Evolutionary conservation across 2,888 invertebrate genomes (phyloP), one percentile per base, ranked within the genome.

Genomic region (Meghimatium bilineatum): DNA sequence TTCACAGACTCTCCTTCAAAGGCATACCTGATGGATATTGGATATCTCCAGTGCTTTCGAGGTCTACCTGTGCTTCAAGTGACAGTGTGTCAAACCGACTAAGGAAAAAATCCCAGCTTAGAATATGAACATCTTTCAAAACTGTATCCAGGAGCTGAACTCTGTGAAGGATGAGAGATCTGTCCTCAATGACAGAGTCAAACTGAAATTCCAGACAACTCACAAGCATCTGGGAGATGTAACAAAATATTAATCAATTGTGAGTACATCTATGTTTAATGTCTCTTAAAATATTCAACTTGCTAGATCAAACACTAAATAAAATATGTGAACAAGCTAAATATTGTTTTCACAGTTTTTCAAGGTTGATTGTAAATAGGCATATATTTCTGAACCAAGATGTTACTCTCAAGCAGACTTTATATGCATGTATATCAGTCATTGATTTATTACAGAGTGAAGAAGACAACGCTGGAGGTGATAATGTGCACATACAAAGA

Each of bases 181-280:
- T 95, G 94, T 99, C 99, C 85, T 97, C 96, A 86, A 99, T 98
- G 87, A 99, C 98, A 86, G 97, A 95, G 95, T 99, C 99, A 94
- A 99, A 99, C 94, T 99, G 99, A 0, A 97, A 97, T 95, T 99
- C 99, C 94, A 99, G 94, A 94, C 99, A 99, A 95, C 96, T 96
- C 82, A 98, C 96, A 87, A 98, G 95, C 84, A 97, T 96, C 93
- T 93, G 90, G 14, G 88, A 89, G n/a, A n/a, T 63, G n/a, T 38
- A 56, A n/a, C 44, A 17, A 78, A 52, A 81, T 32, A 34, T 67
- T 32, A 67, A 23, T 34, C 8, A 56, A 56, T 67, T 67, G 32
- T 29, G 34, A 17, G 32, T 12, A 67, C n/a, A 34, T 67, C 67
- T 23, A 17, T 56, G 20, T 23, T 14, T 2, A 56, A 56, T 5